Conservation (phyloP, 2,113 vertebrate species). For the Xyliphius kryptos region DNA sequence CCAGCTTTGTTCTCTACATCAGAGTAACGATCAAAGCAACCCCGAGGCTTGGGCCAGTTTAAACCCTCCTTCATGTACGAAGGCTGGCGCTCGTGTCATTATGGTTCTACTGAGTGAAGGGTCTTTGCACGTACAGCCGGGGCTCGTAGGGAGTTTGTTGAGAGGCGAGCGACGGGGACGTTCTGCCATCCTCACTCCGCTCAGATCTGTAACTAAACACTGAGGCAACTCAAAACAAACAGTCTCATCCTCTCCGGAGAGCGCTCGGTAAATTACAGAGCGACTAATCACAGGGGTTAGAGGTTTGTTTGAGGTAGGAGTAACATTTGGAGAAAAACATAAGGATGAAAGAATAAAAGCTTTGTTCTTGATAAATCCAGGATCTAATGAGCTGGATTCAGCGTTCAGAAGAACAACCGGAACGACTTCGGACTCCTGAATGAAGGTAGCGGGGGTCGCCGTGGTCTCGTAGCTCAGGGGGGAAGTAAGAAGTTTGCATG, state of each 20-base stretch:
- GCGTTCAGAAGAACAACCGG: no score
- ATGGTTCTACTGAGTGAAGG: not conserved
- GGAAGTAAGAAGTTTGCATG: conserved; percentile 8
- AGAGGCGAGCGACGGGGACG: conserved; percentile 16
- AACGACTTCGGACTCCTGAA: not conserved
- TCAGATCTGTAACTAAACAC: conserved; percentile 36
- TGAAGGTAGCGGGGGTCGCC: not conserved
- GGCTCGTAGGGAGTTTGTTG: conserved; percentile 28
- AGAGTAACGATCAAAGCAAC: no score
- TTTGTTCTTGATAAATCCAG: not conserved
- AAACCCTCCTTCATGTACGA: no score
- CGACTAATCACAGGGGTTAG: conserved; percentile 35
- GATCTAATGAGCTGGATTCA: no score
- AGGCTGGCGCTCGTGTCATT: no score
- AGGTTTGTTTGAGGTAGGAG: conserved; percentile 29
- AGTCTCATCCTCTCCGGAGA: conserved; percentile 40
- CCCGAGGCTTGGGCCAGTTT: no score
- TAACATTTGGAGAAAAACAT: conserved; percentile 25
- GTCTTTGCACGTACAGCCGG: not conserved
- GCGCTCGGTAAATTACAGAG: conserved; percentile 40
- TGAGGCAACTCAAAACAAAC: conserved; percentile 42
- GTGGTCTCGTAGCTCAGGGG: not conserved
- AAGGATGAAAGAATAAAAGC: not conserved
- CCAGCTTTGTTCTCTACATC: no score
- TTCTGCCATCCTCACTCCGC: conserved; percentile 29